A percentile compares a stretch with the other conserved stretches of the same genome.
These are phyloP conservation scores for Manacus vitellinus DNA, from an alignment of 2,113 vertebrate species.

Conservation along the genomic window DNA sequence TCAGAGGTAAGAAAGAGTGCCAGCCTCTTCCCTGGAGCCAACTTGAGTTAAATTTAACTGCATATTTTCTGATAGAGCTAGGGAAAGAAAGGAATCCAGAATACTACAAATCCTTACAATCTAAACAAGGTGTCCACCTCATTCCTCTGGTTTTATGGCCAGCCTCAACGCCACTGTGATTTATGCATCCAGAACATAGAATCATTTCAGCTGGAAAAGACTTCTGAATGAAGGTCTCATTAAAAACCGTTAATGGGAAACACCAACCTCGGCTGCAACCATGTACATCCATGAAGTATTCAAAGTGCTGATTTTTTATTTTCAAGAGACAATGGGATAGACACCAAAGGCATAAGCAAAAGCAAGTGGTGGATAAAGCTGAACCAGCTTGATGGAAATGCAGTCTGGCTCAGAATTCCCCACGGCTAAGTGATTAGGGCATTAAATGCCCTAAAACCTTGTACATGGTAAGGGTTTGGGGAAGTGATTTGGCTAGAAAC, in stretches of 20 bases:
- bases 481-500: not conserved
- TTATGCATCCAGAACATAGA: not conserved
- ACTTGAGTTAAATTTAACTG: not conserved
- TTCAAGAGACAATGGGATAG: not conserved
- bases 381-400: not conserved
- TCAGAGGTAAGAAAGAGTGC: not conserved
- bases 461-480: not conserved
- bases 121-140: not conserved
- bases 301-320: not conserved
- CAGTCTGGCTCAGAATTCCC: not conserved
- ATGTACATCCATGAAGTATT: not conserved
- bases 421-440: not conserved
- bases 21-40: not conserved
- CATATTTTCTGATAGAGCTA: not conserved
- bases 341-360: not conserved
- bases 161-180: not conserved
- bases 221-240: not conserved
- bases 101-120: not conserved
- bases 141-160: not conserved
- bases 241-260: not conserved
- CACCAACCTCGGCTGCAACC: not conserved
- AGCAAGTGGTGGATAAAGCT: not conserved
- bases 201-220: not conserved
- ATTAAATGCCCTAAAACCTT: not conserved
- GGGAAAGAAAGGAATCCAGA: not conserved